Evolutionary conservation across 92 coral and sea anemone genomes (phyloP).

Genomic region (Actinostola sp.): DNA sequence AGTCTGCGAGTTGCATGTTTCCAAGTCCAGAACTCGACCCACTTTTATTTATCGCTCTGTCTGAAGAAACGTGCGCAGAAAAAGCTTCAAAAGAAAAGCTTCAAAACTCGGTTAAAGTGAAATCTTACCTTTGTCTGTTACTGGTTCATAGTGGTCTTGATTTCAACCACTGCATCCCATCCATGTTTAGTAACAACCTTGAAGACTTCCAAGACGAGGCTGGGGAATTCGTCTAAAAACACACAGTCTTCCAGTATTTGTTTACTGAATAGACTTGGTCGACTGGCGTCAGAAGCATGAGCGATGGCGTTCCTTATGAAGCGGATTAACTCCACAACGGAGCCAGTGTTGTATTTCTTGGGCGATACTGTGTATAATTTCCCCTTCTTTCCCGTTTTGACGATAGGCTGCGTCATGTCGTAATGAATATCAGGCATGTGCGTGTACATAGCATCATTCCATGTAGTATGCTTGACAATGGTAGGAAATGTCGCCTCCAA

Average conservation of each 20-base stretch:
- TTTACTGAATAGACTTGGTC: slow-evolving; percentile 7
- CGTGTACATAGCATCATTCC: slow-evolving; percentile 12
- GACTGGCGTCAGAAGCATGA: slow-evolving; percentile 32
- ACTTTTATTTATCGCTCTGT: no score
- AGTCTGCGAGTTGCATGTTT: no score
- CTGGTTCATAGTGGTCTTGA: no score
- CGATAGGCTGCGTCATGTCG: slow-evolving; percentile 25
- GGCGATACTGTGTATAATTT: no score
- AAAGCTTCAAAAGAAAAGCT: no score
- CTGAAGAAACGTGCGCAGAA: no score
- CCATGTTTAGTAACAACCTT: slow-evolving; percentile 22
- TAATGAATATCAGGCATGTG: slow-evolving; percentile 23
- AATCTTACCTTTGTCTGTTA: no score
- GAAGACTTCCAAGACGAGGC: slow-evolving; percentile 40
- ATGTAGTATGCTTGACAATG: background rate
- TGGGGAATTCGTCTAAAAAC: slow-evolving; percentile 47
- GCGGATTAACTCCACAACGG: slow-evolving; percentile 42
- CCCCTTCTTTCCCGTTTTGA: no score
- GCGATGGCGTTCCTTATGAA: slow-evolving; percentile 50
- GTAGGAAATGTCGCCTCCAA: background rate
- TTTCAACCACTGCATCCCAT: slow-evolving; percentile 36
- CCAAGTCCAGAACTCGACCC: no score
- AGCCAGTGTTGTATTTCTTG: slow-evolving; percentile 24
- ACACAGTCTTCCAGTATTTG: slow-evolving; percentile 24
- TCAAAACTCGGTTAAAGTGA: no score